Percentiles rank a stretch among this genome's conserved stretches.
Evolutionary conservation across 1,140 invertebrate species (phyloP).

Genomic region (Orchesella cincta): DNA sequence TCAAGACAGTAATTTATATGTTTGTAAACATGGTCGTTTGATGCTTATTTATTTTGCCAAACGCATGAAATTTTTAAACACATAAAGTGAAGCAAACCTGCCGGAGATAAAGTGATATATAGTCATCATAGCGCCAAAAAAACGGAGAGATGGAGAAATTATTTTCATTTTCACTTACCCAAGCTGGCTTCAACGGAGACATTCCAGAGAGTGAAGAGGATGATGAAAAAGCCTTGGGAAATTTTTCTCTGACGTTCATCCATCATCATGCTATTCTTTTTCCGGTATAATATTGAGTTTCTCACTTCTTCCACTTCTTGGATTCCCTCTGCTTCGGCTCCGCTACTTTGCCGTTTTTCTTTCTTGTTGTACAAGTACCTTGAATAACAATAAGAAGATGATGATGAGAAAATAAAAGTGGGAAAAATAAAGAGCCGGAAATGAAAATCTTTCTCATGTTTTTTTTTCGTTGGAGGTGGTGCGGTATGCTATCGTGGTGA

Average conservation of each 20-base stretch:
- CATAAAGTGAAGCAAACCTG: background rate
- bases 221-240: conserved; percentile 24
- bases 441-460: background rate
- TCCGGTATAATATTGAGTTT: background rate
- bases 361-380: no score
- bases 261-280: conserved; percentile 8
- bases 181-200: conserved; percentile 18
- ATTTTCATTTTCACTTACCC: conserved; percentile 4
- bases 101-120: background rate
- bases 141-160: background rate
- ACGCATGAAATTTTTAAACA: no score
- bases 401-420: no score
- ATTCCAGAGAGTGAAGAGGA: conserved; percentile 22
- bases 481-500: no score
- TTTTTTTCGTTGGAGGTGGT: background rate
- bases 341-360: no score
- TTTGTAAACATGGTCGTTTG: no score
- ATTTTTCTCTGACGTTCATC: conserved; percentile 22
- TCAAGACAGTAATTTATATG: no score
- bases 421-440: background rate
- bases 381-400: no score
- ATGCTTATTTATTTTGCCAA: no score
- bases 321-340: background rate
- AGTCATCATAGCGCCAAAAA: background rate
- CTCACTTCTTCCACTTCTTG: background rate